These are phyloP conservation scores for Anisognathus igniventris DNA, from an alignment of 2,797 vertebrate genomes.

Conservation along the genomic window DNA sequence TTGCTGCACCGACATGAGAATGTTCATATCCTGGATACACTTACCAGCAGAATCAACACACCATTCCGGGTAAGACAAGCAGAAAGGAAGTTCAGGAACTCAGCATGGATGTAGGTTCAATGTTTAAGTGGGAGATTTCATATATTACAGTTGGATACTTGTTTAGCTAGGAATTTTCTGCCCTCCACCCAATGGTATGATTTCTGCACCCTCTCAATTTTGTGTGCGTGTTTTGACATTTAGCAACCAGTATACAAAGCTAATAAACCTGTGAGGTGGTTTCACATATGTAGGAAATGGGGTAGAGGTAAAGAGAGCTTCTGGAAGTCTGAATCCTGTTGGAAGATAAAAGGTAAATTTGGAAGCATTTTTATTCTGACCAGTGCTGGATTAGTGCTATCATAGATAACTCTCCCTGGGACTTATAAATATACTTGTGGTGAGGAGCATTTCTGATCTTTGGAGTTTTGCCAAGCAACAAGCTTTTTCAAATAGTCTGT, in stretches of 20 bases:
- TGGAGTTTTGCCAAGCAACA: not conserved
- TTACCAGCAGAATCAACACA: constrained; percentile 96
- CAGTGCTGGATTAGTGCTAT: not conserved
- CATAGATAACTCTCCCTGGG: not conserved
- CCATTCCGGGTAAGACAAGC: constrained; percentile 87
- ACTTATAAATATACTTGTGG: not conserved
- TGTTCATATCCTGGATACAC: constrained; percentile 91
- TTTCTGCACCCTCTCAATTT: not conserved
- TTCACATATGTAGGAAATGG: not conserved
- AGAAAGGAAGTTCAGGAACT: not conserved
- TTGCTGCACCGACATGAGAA: constrained; percentile 91
- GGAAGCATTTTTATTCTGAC: not conserved
- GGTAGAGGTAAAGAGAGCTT: not conserved
- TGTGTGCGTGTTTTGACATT: not conserved
- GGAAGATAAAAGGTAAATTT: not conserved
- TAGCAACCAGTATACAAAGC: not conserved
- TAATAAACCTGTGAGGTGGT: not conserved
- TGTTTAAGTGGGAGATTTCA: not conserved
- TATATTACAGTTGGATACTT: not conserved
- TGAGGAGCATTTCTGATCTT: not conserved
- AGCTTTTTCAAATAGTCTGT: not conserved
- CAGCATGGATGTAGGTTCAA: not conserved
- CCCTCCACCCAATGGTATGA: not conserved
- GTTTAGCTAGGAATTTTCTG: not conserved
- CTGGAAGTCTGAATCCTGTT: not conserved